phyloP scores from a whole-genome alignment of 1,140 invertebrate species.

The Latrodectus geometricus region DNA sequence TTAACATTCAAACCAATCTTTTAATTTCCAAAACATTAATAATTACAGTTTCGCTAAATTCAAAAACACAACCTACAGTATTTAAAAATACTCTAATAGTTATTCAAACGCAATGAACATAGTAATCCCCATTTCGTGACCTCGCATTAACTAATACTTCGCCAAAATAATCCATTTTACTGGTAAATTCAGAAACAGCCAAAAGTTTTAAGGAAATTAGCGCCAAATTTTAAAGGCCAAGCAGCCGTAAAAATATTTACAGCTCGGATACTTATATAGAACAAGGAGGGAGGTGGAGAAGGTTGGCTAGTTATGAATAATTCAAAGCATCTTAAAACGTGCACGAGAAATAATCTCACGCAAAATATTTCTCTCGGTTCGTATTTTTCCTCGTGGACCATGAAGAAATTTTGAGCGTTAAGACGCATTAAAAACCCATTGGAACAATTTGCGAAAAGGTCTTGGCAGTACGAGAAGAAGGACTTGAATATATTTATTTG shows the following conservation, averaged over 20 bases:
- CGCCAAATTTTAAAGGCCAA: constrained; percentile 11
- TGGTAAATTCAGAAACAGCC: neutral
- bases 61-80: neutral
- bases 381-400: constrained; percentile 5
- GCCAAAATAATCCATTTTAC: no score
- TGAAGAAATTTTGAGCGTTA: constrained; percentile 29
- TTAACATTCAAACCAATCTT: no score
- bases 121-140: neutral
- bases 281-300: neutral
- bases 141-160: no score
- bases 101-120: neutral
- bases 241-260: constrained; percentile 33
- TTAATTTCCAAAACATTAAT: neutral
- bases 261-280: constrained; percentile 13
- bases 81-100: constrained; percentile 6
- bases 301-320: constrained; percentile 33
- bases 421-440: constrained; percentile 50
- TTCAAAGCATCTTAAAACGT: constrained; percentile 42
- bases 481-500: constrained; percentile 36
- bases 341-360: constrained; percentile 41
- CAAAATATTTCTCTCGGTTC: constrained; percentile 9
- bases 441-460: constrained; percentile 35
- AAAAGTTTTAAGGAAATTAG: constrained; percentile 24
- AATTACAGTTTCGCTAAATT: neutral
- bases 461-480: neutral